These are phyloP conservation scores for Bothrops alternatus DNA, from an alignment of 2,797 vertebrate genomes.

Conservation along the genomic window DNA sequence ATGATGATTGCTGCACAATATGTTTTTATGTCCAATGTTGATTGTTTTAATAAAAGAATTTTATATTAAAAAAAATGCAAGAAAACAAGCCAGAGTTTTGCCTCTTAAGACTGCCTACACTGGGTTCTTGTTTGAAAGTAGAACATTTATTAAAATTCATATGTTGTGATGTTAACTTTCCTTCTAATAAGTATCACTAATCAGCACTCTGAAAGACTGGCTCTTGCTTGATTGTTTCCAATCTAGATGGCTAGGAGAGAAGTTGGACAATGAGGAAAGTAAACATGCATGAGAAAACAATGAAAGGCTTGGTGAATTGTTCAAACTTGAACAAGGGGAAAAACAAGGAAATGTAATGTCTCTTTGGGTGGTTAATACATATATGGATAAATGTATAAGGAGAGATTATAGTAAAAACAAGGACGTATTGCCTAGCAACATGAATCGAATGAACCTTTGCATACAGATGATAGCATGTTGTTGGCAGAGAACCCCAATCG, in stretches of 20 bases:
- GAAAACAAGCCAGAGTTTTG: background rate
- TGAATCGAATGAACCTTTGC: background rate
- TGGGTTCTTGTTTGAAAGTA: background rate
- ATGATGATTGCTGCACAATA: too few species aligned
- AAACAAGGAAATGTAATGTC: background rate
- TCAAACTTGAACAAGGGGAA: background rate
- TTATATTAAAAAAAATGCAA: background rate
- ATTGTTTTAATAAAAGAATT: too few species aligned
- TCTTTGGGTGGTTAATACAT: background rate
- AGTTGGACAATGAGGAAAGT: background rate
- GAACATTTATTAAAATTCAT: background rate
- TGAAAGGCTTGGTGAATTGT: background rate
- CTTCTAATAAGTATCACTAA: background rate
- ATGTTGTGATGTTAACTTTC: background rate
- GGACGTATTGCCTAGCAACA: background rate
- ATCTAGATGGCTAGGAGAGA: background rate
- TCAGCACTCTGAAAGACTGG: background rate
- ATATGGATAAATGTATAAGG: background rate
- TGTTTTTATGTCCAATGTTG: too few species aligned
- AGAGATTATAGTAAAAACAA: background rate
- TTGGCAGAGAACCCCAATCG: background rate
- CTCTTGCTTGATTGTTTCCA: background rate
- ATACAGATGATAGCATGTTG: background rate
- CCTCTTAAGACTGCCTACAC: background rate
- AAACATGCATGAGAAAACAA: background rate